Conservation (phyloP, 2,113 vertebrate species). For the Oryzias woworae region DNA sequence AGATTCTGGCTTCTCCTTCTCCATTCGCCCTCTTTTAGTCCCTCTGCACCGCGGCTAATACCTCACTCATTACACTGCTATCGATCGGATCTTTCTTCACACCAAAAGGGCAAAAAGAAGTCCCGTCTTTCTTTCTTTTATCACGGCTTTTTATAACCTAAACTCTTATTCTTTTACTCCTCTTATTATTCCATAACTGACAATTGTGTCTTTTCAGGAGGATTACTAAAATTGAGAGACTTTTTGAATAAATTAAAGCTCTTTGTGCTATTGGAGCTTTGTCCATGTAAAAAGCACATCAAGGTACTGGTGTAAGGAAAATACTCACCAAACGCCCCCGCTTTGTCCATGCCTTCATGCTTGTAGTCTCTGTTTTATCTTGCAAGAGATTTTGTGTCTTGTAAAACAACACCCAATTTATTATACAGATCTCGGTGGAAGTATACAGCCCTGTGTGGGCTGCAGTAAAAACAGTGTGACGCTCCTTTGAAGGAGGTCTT, state of each 20-base stretch:
- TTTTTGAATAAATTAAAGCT: background rate
- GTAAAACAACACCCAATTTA: constrained; percentile 63
- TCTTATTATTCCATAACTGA: constrained; percentile 18
- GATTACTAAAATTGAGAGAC: constrained; percentile 16
- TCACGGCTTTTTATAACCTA: constrained; percentile 35
- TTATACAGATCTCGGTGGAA: constrained; percentile 60
- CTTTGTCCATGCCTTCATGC: constrained; percentile 6
- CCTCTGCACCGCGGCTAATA: constrained; percentile 72
- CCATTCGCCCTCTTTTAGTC: constrained; percentile 51
- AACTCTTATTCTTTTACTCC: constrained; percentile 37
- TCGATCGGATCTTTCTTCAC: constrained; percentile 63
- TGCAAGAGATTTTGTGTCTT: constrained; percentile 41
- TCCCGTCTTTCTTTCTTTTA: constrained; percentile 50
- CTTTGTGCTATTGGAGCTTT: background rate
- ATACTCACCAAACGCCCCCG: constrained; percentile 4
- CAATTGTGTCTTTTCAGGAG: constrained; percentile 32
- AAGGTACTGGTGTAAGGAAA: constrained; percentile 14
- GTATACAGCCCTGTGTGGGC: constrained; percentile 52
- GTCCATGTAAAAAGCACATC: constrained; percentile 4
- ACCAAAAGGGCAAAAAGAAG: constrained; percentile 67
- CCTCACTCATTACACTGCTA: constrained; percentile 71
- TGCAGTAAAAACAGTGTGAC: constrained; percentile 44
- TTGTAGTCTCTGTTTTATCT: constrained; percentile 17
- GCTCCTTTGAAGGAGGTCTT: constrained; percentile 43
- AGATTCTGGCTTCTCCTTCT: constrained; percentile 36